A percentile compares a stretch with the other conserved stretches of the same genome.
phyloP scores from a whole-genome alignment of 2,113 vertebrate species.

The Bucco capensis region DNA sequence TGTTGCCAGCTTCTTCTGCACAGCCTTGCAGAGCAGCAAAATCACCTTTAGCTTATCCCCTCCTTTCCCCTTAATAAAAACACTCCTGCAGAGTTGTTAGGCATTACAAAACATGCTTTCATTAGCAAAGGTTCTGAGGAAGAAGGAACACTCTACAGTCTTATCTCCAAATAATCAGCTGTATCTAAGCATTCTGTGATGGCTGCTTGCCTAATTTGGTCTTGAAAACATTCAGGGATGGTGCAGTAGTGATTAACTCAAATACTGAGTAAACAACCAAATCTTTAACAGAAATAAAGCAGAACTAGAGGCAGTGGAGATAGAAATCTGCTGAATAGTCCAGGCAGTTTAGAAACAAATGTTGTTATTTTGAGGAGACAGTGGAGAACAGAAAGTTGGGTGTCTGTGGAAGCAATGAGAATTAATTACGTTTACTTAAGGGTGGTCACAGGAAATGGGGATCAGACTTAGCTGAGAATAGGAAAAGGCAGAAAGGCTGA shows the following conservation, averaged over 20 bases:
- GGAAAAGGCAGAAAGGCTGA: neutral
- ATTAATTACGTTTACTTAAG: neutral
- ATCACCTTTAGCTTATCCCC: conserved; percentile 5
- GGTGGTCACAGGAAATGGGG: neutral
- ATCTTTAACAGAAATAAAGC: neutral
- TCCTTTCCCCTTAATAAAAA: neutral
- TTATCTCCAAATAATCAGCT: neutral
- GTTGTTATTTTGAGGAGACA: neutral
- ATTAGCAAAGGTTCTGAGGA: neutral
- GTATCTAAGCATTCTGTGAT: neutral
- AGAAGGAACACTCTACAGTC: neutral
- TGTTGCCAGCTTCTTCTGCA: neutral
- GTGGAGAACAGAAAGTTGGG: neutral
- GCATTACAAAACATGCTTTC: neutral
- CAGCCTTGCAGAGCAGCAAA: neutral
- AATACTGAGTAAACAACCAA: neutral
- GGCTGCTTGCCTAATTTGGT: neutral
- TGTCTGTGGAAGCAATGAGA: neutral
- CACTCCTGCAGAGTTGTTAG: neutral
- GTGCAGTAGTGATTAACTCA: neutral
- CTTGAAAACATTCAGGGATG: neutral
- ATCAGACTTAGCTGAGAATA: neutral
- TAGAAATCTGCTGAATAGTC: neutral
- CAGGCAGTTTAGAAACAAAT: neutral
- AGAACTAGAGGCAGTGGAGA: neutral